phyloP scores from a whole-genome alignment of 1,140 invertebrate species.

The Drosophila leontia region DNA sequence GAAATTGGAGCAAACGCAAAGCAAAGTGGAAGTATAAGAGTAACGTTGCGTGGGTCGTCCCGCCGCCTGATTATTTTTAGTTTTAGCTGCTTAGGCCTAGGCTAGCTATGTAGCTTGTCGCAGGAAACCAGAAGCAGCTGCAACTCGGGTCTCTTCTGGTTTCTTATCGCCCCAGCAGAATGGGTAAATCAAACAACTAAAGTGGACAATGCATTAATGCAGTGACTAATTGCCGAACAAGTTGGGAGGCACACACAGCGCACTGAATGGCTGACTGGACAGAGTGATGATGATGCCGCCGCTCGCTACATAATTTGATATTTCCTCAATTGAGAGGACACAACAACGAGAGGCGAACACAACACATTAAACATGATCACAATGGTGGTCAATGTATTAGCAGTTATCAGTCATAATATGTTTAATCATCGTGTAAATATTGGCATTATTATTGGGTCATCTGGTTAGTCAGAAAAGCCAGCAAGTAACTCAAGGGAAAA shows the following conservation, averaged over 20 bases:
- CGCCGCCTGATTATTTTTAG: conserved; percentile 61
- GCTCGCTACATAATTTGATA: conserved; percentile 72
- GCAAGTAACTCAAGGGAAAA: not conserved
- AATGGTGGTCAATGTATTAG: conserved; percentile 24
- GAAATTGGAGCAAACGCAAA: conserved; percentile 68
- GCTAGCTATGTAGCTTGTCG: conserved; percentile 9
- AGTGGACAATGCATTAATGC: conserved; percentile 30
- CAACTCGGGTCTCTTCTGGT: not conserved
- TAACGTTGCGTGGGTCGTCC: conserved; percentile 72
- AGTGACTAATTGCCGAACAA: conserved; percentile 66
- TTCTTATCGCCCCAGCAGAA: conserved; percentile 14
- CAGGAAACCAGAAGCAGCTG: conserved; percentile 40
- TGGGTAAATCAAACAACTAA: conserved; percentile 26
- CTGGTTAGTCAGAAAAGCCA: not conserved
- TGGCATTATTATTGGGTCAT: not conserved
- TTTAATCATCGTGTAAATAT: conserved; percentile 1
- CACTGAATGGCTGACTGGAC: conserved; percentile 29
- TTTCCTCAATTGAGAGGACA: conserved; percentile 73
- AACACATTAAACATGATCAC: conserved; percentile 7
- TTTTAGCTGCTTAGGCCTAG: conserved; percentile 1
- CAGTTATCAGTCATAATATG: not conserved
- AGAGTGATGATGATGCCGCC: conserved; percentile 33
- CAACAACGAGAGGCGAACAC: conserved; percentile 4
- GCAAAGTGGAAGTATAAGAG: conserved; percentile 12
- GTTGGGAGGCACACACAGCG: conserved; percentile 54